Evolutionary conservation across 2,888 invertebrate genomes (phyloP), one percentile per base, ranked within the genome.

Genomic region (Sinotaia quadrata): DNA sequence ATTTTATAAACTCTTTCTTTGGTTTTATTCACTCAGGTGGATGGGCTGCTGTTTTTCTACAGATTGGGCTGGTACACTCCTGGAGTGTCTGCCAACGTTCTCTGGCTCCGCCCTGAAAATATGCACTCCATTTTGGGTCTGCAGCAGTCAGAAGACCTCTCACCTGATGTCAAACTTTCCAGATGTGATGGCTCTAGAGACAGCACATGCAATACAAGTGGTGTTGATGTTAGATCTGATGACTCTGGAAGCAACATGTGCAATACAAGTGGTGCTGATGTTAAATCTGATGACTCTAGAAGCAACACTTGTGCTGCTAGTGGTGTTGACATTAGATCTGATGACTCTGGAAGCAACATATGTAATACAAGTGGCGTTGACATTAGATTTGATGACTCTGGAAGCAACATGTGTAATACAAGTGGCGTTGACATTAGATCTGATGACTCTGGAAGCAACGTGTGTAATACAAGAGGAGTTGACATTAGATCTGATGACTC

Each of bases 21-120:
- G n/a, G n/a, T n/a, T n/a, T n/a, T n/a, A n/a, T n/a, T n/a, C n/a
- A n/a, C n/a, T n/a, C n/a, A 73, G 73, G 68, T 73, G 36, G 73
- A 70, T 18, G 73, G 68, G 8, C 49, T 73, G 18, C 47, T 73
- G 37, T 73, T 73, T 44, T 61, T 70, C 49, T 61, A 73, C 37
- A 71, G 58, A 29, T 33, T 15, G 1, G 60, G 66, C 33, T 27
- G 10, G 2, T 73, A 73, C 24, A 34, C 41, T 24, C 41, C 66
- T 10, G 36, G 61, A 29, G 60, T 61, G 29, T 58, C 68, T 0
- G 29, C 56, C 37, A 36, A 61, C 37, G 56, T 66, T 36, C 67
- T 73, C 52, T 68, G 68, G 70, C 58, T 73, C 18, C 47, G 36
- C 4, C 60, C 70, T 5, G 70, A 68, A 34, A 54, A 73, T 18